phyloP scores from a whole-genome alignment of 2,797 vertebrate species.

The Typhlichthys eigenmanni region DNA sequence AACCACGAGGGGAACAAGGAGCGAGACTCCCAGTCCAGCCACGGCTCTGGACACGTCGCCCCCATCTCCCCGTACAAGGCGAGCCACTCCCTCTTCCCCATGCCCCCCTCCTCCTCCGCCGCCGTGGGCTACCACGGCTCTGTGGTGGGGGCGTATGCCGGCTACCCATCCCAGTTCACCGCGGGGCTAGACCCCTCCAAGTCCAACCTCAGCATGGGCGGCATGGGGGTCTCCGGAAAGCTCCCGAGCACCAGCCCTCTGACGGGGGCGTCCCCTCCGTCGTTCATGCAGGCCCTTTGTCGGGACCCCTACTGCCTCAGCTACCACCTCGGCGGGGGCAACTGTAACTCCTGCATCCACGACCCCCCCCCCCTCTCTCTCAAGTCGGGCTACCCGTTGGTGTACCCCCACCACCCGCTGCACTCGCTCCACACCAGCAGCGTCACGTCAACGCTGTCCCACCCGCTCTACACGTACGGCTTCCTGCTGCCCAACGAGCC shows the following conservation, averaged over 20 bases:
- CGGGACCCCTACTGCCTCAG: conserved; percentile 96
- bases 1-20: conserved; percentile 78
- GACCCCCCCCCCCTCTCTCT: conserved; percentile 87
- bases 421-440: conserved; percentile 87
- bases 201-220: conserved; percentile 78
- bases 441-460: conserved; percentile 84
- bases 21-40: conserved; percentile 67
- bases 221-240: conserved; percentile 88
- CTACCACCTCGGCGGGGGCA: conserved; percentile 88
- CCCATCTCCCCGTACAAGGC: conserved; percentile 95
- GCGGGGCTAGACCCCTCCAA: conserved; percentile 89
- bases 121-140: conserved; percentile 96
- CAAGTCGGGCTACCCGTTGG: conserved; percentile 90
- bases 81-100: conserved; percentile 87
- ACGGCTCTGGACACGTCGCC: conserved; percentile 83
- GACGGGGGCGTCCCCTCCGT: conserved; percentile 91
- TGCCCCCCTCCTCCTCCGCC: conserved; percentile 82
- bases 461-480: conserved; percentile 95
- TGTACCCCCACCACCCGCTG: conserved; percentile 91
- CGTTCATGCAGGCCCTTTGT: conserved; percentile 96
- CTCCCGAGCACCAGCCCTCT: conserved; percentile 94
- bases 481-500: conserved; percentile 96
- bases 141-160: conserved; percentile 90
- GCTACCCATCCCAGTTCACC: conserved; percentile 92
- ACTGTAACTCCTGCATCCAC: conserved; percentile 90